Evolutionary conservation across 2,113 vertebrate species (phyloP), one percentile per base, ranked within the genome.

Genomic region (Aspiorhynchus laticeps): DNA sequence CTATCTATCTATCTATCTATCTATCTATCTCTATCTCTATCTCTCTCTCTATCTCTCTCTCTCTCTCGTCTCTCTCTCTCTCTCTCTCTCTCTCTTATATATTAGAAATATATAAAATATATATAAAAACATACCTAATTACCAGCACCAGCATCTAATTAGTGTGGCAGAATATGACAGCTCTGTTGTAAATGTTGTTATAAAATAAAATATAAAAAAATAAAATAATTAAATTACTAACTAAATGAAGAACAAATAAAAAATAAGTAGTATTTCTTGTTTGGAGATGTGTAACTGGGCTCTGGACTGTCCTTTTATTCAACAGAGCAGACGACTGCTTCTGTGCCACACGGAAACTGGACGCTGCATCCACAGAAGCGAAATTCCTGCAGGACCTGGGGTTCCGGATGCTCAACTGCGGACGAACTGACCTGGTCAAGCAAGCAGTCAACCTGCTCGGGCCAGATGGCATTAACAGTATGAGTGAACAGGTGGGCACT

Each of bases 321-420:
- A 77, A 84, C 91, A 96, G 95, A 91, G 93, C 94, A 0, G 95
- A 95, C 87, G 94, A 95, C 86, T 94, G 94, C 81, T 93, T 95
- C 91, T 95, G 93, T 56, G 93, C 94, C 17, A 93, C 93, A 69
- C 91, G 93, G 17, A 95, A 95, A 80, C 90, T 95, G 84, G 95
- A 95, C 3, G 93, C 95, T 0, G 91, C 93, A n/a, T 94, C 94
- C 91, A 94, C 94, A 0, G 95, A 95, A 89, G 94, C 93, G 74
- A 94, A 94, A 89, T 94, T 95, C 88, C 91, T 94, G 89, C 95
- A 95, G 93, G 94, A 95, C 61, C 92, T 96, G 90, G 95, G 94
- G 53, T 96, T 96, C 93, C 94, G 95, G 76, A 96, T 96, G 95
- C 94, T 96, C 43, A 95, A 94, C 93, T 95, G 94, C 2, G 95